These are phyloP conservation scores for Urocyon cinereoargenteus DNA, from an alignment of 2,797 vertebrate genomes.

Conservation along the genomic window DNA sequence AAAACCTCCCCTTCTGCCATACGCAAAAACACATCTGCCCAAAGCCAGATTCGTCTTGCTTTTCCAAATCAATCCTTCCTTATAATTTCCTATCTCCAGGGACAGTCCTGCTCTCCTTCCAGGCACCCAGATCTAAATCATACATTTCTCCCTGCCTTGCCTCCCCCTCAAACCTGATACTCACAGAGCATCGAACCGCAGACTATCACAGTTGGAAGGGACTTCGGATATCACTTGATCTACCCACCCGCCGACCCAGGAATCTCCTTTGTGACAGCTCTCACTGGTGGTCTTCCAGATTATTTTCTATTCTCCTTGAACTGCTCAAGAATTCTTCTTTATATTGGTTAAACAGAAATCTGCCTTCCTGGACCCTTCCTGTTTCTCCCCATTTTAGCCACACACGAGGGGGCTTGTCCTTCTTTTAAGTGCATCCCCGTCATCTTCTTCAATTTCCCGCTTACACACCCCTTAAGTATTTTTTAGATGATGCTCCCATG, in stretches of 20 bases:
- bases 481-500: background rate
- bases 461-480: background rate
- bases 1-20: background rate
- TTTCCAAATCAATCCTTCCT: background rate
- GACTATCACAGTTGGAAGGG: too few relatives aligned
- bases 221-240: background rate
- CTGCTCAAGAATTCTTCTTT: background rate
- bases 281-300: background rate
- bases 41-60: background rate
- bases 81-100: background rate
- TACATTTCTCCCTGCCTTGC: background rate
- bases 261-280: background rate
- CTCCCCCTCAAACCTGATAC: accelerated
- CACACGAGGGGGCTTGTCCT: accelerated
- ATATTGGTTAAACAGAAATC: background rate
- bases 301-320: background rate
- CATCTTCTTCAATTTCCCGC: background rate
- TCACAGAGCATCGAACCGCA: accelerated
- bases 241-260: background rate
- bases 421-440: accelerated
- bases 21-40: background rate
- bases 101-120: background rate
- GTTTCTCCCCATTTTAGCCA: background rate
- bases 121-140: background rate
- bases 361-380: background rate